Evolutionary conservation across 2,888 invertebrate species (phyloP).

Genomic region (Lepeophtheirus nordmannii): DNA sequence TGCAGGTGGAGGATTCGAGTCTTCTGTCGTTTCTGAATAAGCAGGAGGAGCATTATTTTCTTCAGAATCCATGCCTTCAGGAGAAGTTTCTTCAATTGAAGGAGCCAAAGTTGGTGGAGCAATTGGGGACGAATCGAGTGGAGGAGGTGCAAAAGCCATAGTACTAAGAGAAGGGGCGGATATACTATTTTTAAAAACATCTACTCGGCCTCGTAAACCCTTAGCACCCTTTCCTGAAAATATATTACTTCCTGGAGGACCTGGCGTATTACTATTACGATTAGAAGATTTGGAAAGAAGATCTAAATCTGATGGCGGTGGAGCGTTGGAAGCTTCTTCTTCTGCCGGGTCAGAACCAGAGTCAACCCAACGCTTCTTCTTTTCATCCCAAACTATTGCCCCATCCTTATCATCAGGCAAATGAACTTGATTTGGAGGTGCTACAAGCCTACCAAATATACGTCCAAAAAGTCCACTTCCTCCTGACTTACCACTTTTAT

Average conservation of each 20-base stretch:
- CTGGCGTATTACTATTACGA: background rate
- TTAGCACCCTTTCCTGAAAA: constrained; percentile 3
- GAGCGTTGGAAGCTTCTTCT: constrained; percentile 3
- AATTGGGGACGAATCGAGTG: background rate
- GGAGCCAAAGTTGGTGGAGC: background rate
- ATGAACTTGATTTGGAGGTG: constrained; percentile 25
- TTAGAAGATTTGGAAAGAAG: background rate
- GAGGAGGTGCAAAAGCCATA: background rate
- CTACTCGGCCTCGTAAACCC: constrained; percentile 9
- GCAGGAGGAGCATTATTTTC: background rate
- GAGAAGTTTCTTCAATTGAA: background rate
- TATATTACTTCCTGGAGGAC: constrained; percentile 2
- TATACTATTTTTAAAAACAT: constrained; percentile 19
- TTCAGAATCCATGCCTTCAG: background rate
- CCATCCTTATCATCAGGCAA: constrained; percentile 25
- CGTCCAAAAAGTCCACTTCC: constrained; percentile 22
- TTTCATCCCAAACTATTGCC: constrained; percentile 23
- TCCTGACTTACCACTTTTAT: background rate
- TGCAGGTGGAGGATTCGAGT: background rate
- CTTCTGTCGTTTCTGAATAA: background rate
- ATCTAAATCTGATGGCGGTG: constrained; percentile 23
- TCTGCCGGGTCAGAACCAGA: constrained; percentile 2
- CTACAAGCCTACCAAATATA: constrained; percentile 17
- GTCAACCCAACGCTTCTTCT: constrained; percentile 21
- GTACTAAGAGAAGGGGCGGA: constrained; percentile 2